Conservation (phyloP, 2,113 vertebrate genomes). For the Seriola quinqueradiata region DNA sequence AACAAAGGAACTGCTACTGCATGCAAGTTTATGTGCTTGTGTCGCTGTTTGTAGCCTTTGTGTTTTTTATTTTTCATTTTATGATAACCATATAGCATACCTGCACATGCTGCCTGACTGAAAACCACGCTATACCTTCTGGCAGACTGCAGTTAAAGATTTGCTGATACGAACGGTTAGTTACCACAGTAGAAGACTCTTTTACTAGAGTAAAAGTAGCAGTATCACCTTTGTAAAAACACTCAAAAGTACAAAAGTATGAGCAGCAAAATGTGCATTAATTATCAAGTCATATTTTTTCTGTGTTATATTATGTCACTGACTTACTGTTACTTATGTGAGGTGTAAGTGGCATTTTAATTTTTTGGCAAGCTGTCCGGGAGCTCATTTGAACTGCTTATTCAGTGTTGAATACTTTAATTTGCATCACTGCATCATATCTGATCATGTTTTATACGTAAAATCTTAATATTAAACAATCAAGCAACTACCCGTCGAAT, state of each 20-base stretch:
- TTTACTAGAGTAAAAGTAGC: background rate
- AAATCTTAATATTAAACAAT: background rate
- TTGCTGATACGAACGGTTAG: background rate
- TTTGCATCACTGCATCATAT: background rate
- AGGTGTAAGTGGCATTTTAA: background rate
- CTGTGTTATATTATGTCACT: too few relatives aligned
- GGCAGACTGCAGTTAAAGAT: background rate
- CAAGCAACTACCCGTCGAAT: background rate
- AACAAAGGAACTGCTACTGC: constrained; percentile 93
- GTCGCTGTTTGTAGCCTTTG: constrained; percentile 46
- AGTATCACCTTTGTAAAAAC: background rate
- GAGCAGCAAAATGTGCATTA: background rate
- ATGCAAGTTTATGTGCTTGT: constrained; percentile 27
- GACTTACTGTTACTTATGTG: background rate
- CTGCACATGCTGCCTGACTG: background rate
- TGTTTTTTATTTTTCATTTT: constrained; percentile 36
- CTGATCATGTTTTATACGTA: background rate
- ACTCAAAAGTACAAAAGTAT: background rate
- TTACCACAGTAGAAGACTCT: background rate
- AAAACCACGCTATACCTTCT: background rate
- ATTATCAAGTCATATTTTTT: background rate
- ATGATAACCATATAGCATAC: background rate
- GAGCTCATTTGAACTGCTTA: background rate
- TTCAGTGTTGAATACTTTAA: background rate
- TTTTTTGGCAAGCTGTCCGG: background rate